These are phyloP conservation scores for Enteromius viviparus DNA, from an alignment of 2,797 vertebrate species.

Conservation along the genomic window DNA sequence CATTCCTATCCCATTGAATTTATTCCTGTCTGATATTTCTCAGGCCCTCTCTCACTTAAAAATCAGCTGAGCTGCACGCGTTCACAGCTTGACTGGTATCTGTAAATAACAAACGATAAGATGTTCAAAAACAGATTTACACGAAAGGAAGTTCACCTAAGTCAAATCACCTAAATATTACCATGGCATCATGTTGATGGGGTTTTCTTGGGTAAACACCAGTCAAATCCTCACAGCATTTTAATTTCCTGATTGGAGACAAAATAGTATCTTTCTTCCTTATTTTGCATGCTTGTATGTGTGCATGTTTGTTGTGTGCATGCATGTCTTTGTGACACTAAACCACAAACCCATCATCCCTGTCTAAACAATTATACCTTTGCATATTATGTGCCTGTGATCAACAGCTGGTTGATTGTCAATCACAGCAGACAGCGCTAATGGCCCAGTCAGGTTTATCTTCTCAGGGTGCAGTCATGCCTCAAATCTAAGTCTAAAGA, in stretches of 20 bases:
- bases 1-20: conserved; percentile 16
- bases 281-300: neutral
- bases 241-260: neutral
- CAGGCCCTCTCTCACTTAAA: neutral
- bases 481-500: conserved; percentile 47
- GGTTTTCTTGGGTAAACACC: neutral
- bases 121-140: neutral
- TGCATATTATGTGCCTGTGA: neutral
- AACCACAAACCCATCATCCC: conserved; percentile 4
- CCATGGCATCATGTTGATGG: neutral
- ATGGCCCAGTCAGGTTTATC: conserved; percentile 24
- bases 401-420: neutral
- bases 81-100: neutral
- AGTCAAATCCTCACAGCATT: neutral
- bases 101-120: neutral
- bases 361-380: neutral
- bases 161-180: neutral
- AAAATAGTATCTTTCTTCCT: neutral
- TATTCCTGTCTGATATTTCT: conserved; percentile 6
- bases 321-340: neutral
- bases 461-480: conserved; percentile 21
- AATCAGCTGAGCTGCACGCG: neutral
- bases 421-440: conserved; percentile 9
- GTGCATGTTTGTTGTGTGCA: neutral
- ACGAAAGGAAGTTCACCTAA: neutral